Evolutionary conservation across 2,797 vertebrate genomes (phyloP).

Genomic region (Picus viridis): DNA sequence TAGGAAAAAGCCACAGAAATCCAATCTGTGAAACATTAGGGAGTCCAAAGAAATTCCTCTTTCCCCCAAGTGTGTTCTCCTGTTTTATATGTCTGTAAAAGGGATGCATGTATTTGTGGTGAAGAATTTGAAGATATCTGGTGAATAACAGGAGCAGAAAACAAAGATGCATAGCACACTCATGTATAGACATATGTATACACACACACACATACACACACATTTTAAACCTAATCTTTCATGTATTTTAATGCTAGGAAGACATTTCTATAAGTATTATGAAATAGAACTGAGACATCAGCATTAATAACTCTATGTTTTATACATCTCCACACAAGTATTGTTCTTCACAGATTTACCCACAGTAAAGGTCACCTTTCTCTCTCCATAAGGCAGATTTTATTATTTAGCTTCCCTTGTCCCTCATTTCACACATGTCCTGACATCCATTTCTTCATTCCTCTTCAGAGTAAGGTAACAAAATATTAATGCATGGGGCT

Average conservation of each 20-base stretch:
- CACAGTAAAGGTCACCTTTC: not conserved
- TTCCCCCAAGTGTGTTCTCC: slow-evolving; percentile 79
- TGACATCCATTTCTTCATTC: not conserved
- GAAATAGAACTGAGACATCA: not conserved
- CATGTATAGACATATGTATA: not conserved
- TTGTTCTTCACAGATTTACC: not conserved
- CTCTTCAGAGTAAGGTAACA: not conserved
- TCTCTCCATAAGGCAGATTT: not conserved
- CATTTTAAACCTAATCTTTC: not conserved
- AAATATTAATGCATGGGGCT: not conserved
- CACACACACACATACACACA: accelerated
- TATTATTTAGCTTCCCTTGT: not conserved
- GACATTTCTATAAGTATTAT: not conserved
- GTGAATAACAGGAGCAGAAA: not conserved
- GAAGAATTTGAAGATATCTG: slow-evolving; percentile 51
- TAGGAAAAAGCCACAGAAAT: slow-evolving; percentile 73
- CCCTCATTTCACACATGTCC: not conserved
- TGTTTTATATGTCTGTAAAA: slow-evolving; percentile 80
- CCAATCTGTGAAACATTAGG: slow-evolving; percentile 77
- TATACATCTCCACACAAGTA: not conserved
- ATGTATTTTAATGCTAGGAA: not conserved
- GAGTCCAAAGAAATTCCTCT: slow-evolving; percentile 76
- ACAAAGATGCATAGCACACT: not conserved
- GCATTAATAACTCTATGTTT: not conserved
- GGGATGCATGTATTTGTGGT: slow-evolving; percentile 56